Percentiles rank a stretch among this genome's conserved stretches.
These are phyloP conservation scores for Tetranychus urticae DNA, from an alignment of 1,140 invertebrate genomes.

Conservation along the genomic window DNA sequence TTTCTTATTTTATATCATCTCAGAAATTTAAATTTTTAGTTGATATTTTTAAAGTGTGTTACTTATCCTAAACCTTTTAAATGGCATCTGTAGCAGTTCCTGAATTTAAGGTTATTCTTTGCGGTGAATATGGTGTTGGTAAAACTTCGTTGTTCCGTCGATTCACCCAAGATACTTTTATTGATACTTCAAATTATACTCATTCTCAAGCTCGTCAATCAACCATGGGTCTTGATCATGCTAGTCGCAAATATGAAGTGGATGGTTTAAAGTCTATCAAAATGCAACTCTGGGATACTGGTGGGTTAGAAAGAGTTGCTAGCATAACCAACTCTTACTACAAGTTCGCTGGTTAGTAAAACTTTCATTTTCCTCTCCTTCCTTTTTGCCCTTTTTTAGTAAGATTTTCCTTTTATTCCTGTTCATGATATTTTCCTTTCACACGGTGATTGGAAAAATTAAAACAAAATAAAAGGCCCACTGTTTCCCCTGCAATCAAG, in stretches of 20 bases:
- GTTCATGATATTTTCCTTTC: too few species aligned
- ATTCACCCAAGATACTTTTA: conserved; percentile 65
- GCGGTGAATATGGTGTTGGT: conserved; percentile 81
- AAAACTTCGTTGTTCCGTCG: conserved; percentile 76
- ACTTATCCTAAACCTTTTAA: background rate
- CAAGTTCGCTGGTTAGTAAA: conserved; percentile 39
- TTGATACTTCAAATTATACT: conserved; percentile 32
- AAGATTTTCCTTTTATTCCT: too few species aligned
- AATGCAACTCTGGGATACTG: conserved; percentile 72
- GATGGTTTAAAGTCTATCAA: conserved; percentile 1
- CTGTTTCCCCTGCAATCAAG: too few species aligned
- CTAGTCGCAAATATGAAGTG: conserved; percentile 15
- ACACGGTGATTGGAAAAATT: too few species aligned
- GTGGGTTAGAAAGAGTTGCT: conserved; percentile 75
- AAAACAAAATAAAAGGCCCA: too few species aligned
- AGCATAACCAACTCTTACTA: conserved; percentile 81
- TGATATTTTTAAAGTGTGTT: background rate
- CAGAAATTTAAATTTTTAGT: too few species aligned
- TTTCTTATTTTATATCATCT: too few species aligned
- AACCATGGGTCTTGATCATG: conserved; percentile 72
- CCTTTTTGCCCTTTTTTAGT: too few species aligned
- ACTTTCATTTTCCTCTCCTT: background rate
- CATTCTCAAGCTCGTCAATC: conserved; percentile 34
- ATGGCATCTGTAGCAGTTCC: conserved; percentile 22
- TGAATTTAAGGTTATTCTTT: conserved; percentile 77